Base-by-base conservation (phyloP, 92 coral and sea anemone species). In the Palythoa grandis region DNA sequence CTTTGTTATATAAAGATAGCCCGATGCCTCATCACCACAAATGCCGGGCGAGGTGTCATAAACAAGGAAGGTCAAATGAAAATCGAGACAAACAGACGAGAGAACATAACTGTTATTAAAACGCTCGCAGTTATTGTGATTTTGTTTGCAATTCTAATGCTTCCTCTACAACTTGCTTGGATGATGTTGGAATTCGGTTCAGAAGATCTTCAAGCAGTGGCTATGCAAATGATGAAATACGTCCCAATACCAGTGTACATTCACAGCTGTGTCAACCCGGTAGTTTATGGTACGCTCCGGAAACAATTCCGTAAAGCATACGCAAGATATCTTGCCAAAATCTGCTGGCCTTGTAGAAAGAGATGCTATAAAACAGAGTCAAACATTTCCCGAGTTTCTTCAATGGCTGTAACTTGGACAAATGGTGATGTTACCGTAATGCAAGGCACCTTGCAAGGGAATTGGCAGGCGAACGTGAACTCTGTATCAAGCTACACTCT, bases 151-250 rank as follows among this genome's bases (percentile, higher is more conserved):
- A 22, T 96, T 24, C 88, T 95, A 15, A 89, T 95, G 83, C 83
- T 96, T 15, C 98, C 98, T 15, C 89, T 94, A n/a, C 92, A 95
- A 29, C 92, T 96, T 9, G 83, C 92, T 3, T 96, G 98, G 98
- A 82, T 96, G 87, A 76, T 93, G 85, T 74, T 77, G 4, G 98
- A 94, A 72, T 96, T 96, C 76, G 96, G 98, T 3, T 38, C 77
- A 61, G 86, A 74, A 3, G n/a, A 88, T 3, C 88, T 88, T 24
- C 89, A 87, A 61, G 60, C 53, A 23, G 75, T 92, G 6, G 90
- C 93, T 24, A 56, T 66, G 12, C 87, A 90, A 54, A 88, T 93
- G 82, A 61, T 90, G 35, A 90, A 88, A 79, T 90, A 92, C 58
- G 91, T 91, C 17, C 72, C 93, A 11, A 92, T 94, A 74, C 80